Base-by-base conservation (phyloP, 92 coral and sea anemone species). In the Meandrina meandrites region DNA sequence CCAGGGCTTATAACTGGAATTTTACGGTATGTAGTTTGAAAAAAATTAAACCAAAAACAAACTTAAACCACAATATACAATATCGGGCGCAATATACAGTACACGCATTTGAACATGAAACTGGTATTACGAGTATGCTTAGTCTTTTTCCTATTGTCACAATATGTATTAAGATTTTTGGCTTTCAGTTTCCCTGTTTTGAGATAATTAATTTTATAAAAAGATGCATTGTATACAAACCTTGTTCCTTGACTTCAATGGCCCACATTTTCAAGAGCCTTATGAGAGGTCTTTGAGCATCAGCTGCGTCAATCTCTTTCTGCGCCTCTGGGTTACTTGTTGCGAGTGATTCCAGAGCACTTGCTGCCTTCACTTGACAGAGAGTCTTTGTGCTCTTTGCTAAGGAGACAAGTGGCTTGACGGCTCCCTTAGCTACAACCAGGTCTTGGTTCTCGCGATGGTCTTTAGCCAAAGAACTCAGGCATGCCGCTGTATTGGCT, bases 311-410 rank as follows among this genome's bases (percentile, higher is more conserved):
- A 45, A 97, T 92, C 70, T 95, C 91, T 82, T 88, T 92, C 86
- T 97, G 99, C 32, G 98, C 99, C 84, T 88, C 94, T 21, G 93
- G 93, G 81, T 97, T 97, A 79, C 92, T 89, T 64, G 92, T 89
- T 1, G 98, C 98, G 0, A 97, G 84, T 1, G 99, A 90, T 66
- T 97, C 99, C 50, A 97, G 81, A 3, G 99, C 99, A 85, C 98
- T 90, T 9, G 99, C 99, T 9, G 99, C 99, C 75, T 97, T 97
- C 85, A 97, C 99, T 88, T 97, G 99, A 73, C 99, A 97, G n/a
- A 94, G 89, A 0, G 98, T 90, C 73, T 91, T 93, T 37, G 90
- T 91, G 86, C 93, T 92, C 74, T 93, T 88, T 35, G 94, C 94
- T 76, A 95, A 92, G 19, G 91, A 75, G 37, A 97, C 99, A 13